Base-by-base conservation (phyloP, 37 sponge, comb jelly and placozoan species). In the Axinella damicornis region DNA sequence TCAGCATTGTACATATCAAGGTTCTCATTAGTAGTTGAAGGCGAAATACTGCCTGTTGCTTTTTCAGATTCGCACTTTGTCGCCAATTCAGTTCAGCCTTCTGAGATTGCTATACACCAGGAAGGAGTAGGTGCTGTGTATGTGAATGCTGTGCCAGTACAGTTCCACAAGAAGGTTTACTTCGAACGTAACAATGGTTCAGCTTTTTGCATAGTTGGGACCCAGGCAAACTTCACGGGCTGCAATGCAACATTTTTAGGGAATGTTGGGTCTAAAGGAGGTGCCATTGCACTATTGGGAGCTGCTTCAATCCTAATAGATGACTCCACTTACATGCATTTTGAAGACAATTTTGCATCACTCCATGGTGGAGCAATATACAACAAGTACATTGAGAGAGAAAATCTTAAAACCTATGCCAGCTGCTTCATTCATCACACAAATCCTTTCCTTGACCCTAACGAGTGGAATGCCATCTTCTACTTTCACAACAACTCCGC, bases 351-450 rank as follows among this genome's bases (percentile, higher is more conserved):
- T 39, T 52, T 0, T 52, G 86, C 78, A 5, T 12, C 1, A 22
- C 61, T 34, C 0, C 20, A 40, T 30, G 94, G 90, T 5, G 94
- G 90, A 72, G 94, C 81, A 1, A 82, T 89, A 59, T 89, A 57
- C 65, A 74, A 81, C 52, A 56, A 54, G 25, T 54, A 61, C 24
- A 69, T 85, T 25, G 67, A 76, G 0, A 76, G 68, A 36, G 41
- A 75, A 30, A 76, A 52, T 1, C 35, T 85, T 2, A n/a, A 39
- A 15, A 77, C 67, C 22, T 62, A 70, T 34, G 56, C 69, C 0
- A 68, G 74, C 69, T 93, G 93, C 38, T 88, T 88, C 36, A 57
- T 93, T 24, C 55, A 57, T 4, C 55, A 83, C 79, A 20, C 38
- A 25, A 59, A 92, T 65, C 64, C 72, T 63, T 58, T 54, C 15